Base-by-base conservation (phyloP, 2,797 vertebrate genomes). In the Ceryle rudis region DNA sequence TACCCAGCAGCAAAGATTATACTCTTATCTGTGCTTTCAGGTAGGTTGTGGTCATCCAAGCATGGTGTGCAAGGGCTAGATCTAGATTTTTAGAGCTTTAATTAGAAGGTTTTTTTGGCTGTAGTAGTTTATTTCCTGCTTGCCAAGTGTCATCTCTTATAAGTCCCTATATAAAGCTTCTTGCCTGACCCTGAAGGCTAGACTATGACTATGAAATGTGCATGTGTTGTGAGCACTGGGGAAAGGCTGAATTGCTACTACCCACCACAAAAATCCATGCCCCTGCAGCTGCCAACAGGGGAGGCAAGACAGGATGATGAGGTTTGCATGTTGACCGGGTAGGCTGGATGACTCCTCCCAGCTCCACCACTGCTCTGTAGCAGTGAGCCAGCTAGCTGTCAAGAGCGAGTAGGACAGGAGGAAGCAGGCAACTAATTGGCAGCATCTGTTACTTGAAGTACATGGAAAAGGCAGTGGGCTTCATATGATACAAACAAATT, bases 341-440 rank as follows among this genome's bases (percentile, higher is more conserved):
- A 61, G 75, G 73, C 70, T 84, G 88, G 28, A 39, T 5, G 6
- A 7, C 81, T 86, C 90, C 73, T 69, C 84, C 86, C 70, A 79
- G 51, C 46, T 90, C 42, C 10, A 21, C 54, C 29, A 28, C 46
- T 93, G 41, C 46, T 61, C 52, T 46, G 21, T 29, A 69, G 65
- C 72, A 83, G 73, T 4, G 62, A 95, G 86, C 77, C 93, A 94
- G 51, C 82, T 62, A 25, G 51, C 77, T 91, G 90, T 69, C 66
- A 69, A 79, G 41, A 19, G 49, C 25, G 61, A 81, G 70, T 23
- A 88, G 54, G 65, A 42, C 33, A 60, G 69, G 42, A 91, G 15
- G 33, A 71, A 25, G 23, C 60, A 81, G 46, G 73, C 35, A 72
- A 62, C 71, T 87, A 58, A 85, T 42, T 47, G 60, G 39, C 65